These are phyloP conservation scores for Heliconius erato DNA, from an alignment of 2,888 invertebrate genomes.

Conservation along the genomic window DNA sequence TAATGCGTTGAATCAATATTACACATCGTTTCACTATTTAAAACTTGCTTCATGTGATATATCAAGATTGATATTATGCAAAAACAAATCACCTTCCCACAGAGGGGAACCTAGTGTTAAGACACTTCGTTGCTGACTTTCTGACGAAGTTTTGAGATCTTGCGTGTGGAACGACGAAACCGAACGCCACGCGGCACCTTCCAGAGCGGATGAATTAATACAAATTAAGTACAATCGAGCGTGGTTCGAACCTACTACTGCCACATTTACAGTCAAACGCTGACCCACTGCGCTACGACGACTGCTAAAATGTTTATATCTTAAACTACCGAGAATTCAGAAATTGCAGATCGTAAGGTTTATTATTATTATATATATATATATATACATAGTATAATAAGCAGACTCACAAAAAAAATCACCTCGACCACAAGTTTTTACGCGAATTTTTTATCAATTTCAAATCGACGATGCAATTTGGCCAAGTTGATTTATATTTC, in stretches of 20 bases:
- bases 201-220: background rate
- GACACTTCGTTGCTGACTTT: background rate
- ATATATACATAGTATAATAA: slow-evolving; percentile 12
- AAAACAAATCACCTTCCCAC: background rate
- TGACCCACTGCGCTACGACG: background rate
- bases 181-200: background rate
- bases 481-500: slow-evolving; percentile 40
- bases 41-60: background rate
- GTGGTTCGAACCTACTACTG: background rate
- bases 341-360: slow-evolving; percentile 23
- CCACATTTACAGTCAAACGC: background rate
- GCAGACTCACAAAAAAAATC: slow-evolving; percentile 23
- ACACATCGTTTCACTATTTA: background rate
- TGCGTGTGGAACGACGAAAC: background rate
- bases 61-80: background rate
- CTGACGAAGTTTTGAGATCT: background rate
- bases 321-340: slow-evolving; percentile 21
- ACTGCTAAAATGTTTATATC: background rate
- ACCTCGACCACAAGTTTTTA: slow-evolving; percentile 37
- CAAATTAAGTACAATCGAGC: background rate
- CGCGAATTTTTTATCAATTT: slow-evolving; percentile 32
- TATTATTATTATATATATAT: too few species aligned
- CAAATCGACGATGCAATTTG: slow-evolving; percentile 37
- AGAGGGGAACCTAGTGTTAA: background rate
- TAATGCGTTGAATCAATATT: background rate